Percentiles rank a stretch among this genome's conserved stretches.
phyloP scores from a whole-genome alignment of 35 echinoderm and acorn worm genomes.

The Lytechinus variegatus region DNA sequence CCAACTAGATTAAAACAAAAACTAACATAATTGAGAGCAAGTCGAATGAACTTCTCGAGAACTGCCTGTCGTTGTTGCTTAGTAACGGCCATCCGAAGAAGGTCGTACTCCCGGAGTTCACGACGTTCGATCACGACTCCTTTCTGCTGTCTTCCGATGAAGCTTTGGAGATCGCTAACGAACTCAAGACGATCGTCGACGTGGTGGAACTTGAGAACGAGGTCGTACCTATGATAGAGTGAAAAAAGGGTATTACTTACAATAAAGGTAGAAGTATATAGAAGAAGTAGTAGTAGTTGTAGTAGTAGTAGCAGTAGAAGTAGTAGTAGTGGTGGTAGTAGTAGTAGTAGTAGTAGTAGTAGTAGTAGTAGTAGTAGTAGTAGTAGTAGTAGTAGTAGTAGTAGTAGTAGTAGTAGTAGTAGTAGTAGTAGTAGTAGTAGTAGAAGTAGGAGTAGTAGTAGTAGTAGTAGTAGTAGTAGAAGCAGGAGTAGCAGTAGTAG shows the following conservation, averaged over 20 bases:
- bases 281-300: background rate
- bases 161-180: constrained; percentile 48
- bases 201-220: constrained; percentile 57
- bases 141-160: background rate
- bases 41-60: constrained; percentile 57
- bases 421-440: too few relatives aligned
- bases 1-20: too few relatives aligned
- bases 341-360: too few relatives aligned
- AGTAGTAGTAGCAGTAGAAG: too few relatives aligned
- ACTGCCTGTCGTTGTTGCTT: constrained; percentile 50
- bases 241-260: background rate
- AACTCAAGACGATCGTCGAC: constrained; percentile 51
- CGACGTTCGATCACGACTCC: constrained; percentile 50
- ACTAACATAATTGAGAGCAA: constrained; percentile 52
- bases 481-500: too few relatives aligned
- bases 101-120: constrained; percentile 46
- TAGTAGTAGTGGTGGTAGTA: too few relatives aligned
- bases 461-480: too few relatives aligned
- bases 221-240: background rate
- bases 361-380: too few relatives aligned
- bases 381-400: too few relatives aligned
- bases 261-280: background rate
- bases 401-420: too few relatives aligned
- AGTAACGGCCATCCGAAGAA: constrained; percentile 52
- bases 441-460: too few relatives aligned